A percentile compares a stretch with the other conserved stretches of the same genome.
Evolutionary conservation across 2,888 invertebrate species (phyloP).

Genomic region (Calliopum simillimum): DNA sequence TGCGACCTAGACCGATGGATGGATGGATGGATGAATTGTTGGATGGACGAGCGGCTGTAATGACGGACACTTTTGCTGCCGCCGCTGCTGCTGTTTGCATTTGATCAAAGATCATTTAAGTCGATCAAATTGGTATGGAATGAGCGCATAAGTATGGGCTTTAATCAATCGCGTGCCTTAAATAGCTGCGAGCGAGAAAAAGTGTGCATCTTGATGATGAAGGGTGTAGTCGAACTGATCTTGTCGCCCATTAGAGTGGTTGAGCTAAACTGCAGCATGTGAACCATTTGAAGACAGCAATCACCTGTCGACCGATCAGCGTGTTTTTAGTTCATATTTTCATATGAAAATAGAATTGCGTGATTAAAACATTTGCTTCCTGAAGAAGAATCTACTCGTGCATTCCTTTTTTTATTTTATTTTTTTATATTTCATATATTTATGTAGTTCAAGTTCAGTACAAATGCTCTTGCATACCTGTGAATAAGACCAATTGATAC

Average conservation of each 20-base stretch:
- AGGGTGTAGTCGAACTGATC: background rate
- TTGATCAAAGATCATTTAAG: conserved; percentile 15
- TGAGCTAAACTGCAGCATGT: conserved; percentile 14
- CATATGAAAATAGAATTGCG: conserved; percentile 32
- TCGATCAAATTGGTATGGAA: conserved; percentile 34
- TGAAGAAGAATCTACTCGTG: background rate
- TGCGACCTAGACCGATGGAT: conserved; percentile 11
- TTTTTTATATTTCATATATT: too few species aligned
- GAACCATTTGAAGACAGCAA: conserved; percentile 5
- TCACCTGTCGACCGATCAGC: conserved; percentile 3
- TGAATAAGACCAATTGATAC: background rate
- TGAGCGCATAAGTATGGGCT: conserved; percentile 40
- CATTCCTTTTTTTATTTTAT: background rate
- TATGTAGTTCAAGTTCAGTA: background rate
- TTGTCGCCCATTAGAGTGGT: conserved; percentile 16
- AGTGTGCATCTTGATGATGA: conserved; percentile 20
- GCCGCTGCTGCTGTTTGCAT: background rate
- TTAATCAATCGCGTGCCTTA: conserved; percentile 43
- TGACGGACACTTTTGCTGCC: background rate
- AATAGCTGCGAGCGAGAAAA: conserved; percentile 32
- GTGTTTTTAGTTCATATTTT: conserved; percentile 24
- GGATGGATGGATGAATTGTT: conserved; percentile 15
- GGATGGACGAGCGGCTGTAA: conserved; percentile 14
- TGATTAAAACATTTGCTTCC: conserved; percentile 36
- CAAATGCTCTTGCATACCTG: too few species aligned